These are phyloP conservation scores for Brachionus paranguensis DNA, from an alignment of 1,140 invertebrate genomes.

Conservation along the genomic window DNA sequence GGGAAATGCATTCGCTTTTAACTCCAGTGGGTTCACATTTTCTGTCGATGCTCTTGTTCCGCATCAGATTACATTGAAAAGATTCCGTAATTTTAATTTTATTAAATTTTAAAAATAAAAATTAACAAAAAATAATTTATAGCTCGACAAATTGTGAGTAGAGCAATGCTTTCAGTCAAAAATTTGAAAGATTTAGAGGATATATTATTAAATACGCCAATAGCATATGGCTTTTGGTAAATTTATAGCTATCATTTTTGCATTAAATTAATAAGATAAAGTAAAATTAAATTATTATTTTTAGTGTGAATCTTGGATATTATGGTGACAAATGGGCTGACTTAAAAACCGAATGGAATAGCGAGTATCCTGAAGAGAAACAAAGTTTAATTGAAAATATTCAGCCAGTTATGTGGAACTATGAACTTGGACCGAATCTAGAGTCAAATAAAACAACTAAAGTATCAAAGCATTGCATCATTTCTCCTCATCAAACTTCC, in stretches of 20 bases:
- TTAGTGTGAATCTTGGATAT: slow-evolving; percentile 29
- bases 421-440: slow-evolving; percentile 9
- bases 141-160: slow-evolving; percentile 35
- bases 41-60: slow-evolving; percentile 9
- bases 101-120: no score
- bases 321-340: not conserved
- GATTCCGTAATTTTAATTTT: slow-evolving; percentile 5
- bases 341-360: slow-evolving; percentile 11
- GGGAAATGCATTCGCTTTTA: slow-evolving; percentile 33
- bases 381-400: not conserved
- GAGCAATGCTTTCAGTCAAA: slow-evolving; percentile 15
- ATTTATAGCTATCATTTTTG: not conserved
- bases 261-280: not conserved
- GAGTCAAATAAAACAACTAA: slow-evolving; percentile 8
- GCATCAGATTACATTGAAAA: not conserved
- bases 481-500: not conserved
- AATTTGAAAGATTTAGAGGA: slow-evolving; percentile 8
- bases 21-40: not conserved
- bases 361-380: not conserved
- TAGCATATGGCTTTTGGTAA: slow-evolving; percentile 34
- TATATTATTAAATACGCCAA: not conserved
- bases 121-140: not conserved
- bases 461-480: slow-evolving; percentile 14
- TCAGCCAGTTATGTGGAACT: slow-evolving; percentile 7
- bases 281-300: not conserved